Evolutionary conservation across 2,797 vertebrate genomes (phyloP), one percentile per base, ranked within the genome.

Genomic region (Halcyon badia): DNA sequence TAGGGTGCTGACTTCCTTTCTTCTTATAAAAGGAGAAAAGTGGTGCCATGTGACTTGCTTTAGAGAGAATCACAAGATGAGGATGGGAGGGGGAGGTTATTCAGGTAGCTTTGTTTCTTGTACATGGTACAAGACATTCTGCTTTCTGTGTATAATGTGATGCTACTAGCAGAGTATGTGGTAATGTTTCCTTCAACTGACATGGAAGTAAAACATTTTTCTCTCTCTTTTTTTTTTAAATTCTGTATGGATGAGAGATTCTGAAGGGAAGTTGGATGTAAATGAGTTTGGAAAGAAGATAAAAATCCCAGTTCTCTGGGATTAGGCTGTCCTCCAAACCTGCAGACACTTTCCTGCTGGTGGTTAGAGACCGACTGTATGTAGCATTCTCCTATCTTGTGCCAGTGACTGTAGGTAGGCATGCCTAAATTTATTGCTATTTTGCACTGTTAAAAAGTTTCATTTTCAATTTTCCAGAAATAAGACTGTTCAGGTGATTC

Each of bases 21-120:
- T 72, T 87, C 75, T 58, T 70, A 97, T 98, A 98, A 98, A 98
- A 98, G 98, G 98, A 98, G 85, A 98, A 96, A 97, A 98, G 88
- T 46, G 44, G 78, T 95, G 93, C 96, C 97, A 89, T 97, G 96
- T 97, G 95, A 96, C 95, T 84, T 5, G n/a, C 93, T 96, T 71
- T 83, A 95, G 90, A 95, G 88, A 94, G 73, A 89, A 92, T 91
- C 94, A 92, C 85, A 91, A 88, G 96, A 95, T 19, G 70, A 95
- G 46, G n/a, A 35, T 25, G 3, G 22, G 56, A 1, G 1, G 4
- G 78, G 64, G 54, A 18, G 61, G 42, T 82, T 90, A 31, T 80
- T 94, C 93, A 97, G 95, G 93, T 95, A 89, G 71, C 56, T 89
- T 72, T 91, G 44, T 64, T 82, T 83, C 57, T 90, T 75, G 33